Base-by-base conservation (phyloP, 2,113 vertebrate species). In the Manacus vitellinus region DNA sequence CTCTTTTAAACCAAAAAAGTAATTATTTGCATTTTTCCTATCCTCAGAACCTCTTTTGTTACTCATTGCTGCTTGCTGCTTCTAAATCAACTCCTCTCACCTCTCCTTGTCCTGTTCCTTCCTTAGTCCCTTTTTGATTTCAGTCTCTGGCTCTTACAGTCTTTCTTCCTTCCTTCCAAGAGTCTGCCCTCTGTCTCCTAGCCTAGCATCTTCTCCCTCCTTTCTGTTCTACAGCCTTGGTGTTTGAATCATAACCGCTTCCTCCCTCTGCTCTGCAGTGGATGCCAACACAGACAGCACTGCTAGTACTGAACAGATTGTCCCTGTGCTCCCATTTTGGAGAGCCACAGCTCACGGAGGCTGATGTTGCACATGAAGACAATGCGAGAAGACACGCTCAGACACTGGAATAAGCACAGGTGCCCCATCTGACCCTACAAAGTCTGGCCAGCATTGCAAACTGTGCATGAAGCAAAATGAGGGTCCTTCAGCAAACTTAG, bases 381-480 rank as follows among this genome's bases (percentile, higher is more conserved):
- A 1, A 8, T 1, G 49, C 0, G 0, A 49, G 49, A 66, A 35
- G n/a, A 41, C 49, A 7, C 0, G 0, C 72, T 37, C 24, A 3
- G 44, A 23, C 55, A 9, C 13, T 0, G 1, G 41, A 11, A 8
- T 6, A 54, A 47, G n/a, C 43, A 55, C 63, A 28, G 47, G 37
- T 28, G 55, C 7, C 46, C 18, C 4, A 0, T 3, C 4, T 9
- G 1, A 21, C 8, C 35, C 25, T 46, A n/a, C 30, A 27, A 30
- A 21, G 18, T 13, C 46, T 7, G 0, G 0, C 12, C 65, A 20
- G 10, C 0, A 1, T 5, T 27, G 31, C 1, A 27, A 61, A 35
- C 12, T 0, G 3, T 1, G 6, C 80, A 24, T 1, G 12, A 46
- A 81, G 49, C 25, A 54, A 58, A 89, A 23, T 1, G 2, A 51